Base-by-base conservation (phyloP, 2,888 invertebrate genomes). In the Aporophyla lueneburgensis region DNA sequence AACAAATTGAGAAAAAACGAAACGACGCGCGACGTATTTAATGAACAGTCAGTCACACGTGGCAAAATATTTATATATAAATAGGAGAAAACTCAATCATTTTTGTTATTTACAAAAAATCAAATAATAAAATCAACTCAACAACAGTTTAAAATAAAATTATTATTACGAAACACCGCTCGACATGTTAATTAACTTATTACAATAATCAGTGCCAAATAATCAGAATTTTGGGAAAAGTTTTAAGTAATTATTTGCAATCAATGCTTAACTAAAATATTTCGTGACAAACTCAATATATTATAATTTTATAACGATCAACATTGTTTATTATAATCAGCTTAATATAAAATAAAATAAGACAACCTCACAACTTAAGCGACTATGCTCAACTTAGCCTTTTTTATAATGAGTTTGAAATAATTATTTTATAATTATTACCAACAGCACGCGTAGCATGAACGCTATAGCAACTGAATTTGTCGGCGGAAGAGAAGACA, bases 191-290 rank as follows among this genome's bases (percentile, higher is more conserved):
- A 56, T 54, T 65, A 81, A 66, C 74, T 66, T 81, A 74, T 66
- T 61, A 27, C 19, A 81, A 74, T 67, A 81, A 81, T 78, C 77
- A 80, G 81, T 73, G 63, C 74, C 43, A n/a, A 46, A 40, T n/a
- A 43, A 49, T 53, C 21, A 40, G n/a, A 58, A 58, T 12, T 59
- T 70, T 49, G 27, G 53, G 1, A 58, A 19, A 5, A 24, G 5
- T 33, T 65, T 46, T 56, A 56, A 40, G 80, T 33, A 24, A 27
- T 16, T 24, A 79, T 5, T 54, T 54, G 40, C 24, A 63, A 53
- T 63, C 40, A 77, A 71, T 56, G 27, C 27, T 43, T 12, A 71
- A 51, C 14, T 19, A 40, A 56, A n/a, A 56, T 51, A 43, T 58
- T 58, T 72, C 63, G 80, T 33, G 56, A 72, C 43, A 14, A 19